phyloP scores from a whole-genome alignment of 2,113 vertebrate species.

The Neopipo cinnamomea region DNA sequence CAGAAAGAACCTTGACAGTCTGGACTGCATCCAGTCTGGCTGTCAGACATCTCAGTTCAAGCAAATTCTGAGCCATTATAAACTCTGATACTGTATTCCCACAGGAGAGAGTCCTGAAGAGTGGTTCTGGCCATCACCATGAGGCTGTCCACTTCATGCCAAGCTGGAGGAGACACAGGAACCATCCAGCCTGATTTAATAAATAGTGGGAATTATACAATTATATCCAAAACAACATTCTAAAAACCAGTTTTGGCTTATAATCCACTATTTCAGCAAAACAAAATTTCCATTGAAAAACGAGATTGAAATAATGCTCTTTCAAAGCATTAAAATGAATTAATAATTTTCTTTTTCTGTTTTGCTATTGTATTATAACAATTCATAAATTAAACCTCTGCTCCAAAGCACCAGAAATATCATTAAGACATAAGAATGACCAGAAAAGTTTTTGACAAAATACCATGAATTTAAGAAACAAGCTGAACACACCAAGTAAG shows the following conservation, averaged over 20 bases:
- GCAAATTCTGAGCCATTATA: background rate
- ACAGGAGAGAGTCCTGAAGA: background rate
- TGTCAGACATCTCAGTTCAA: slow-evolving; percentile 30
- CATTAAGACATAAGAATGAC: background rate
- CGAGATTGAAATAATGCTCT: background rate
- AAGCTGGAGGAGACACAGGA: background rate
- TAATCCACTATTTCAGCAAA: background rate
- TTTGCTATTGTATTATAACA: background rate
- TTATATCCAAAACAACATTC: background rate
- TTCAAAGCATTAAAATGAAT: background rate
- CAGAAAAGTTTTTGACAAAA: background rate
- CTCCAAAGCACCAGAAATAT: background rate
- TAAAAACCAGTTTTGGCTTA: background rate
- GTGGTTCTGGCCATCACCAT: background rate
- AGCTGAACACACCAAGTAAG: background rate
- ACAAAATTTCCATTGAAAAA: background rate
- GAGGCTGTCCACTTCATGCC: background rate
- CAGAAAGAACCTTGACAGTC: slow-evolving; percentile 3
- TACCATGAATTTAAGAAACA: background rate
- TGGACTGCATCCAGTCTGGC: slow-evolving; percentile 16
- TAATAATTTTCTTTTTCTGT: background rate
- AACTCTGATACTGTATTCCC: background rate
- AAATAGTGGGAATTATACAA: background rate
- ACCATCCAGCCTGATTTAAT: background rate
- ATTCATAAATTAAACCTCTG: background rate